Conservation (phyloP, 2,113 vertebrate genomes). For the Hippolais icterina region DNA sequence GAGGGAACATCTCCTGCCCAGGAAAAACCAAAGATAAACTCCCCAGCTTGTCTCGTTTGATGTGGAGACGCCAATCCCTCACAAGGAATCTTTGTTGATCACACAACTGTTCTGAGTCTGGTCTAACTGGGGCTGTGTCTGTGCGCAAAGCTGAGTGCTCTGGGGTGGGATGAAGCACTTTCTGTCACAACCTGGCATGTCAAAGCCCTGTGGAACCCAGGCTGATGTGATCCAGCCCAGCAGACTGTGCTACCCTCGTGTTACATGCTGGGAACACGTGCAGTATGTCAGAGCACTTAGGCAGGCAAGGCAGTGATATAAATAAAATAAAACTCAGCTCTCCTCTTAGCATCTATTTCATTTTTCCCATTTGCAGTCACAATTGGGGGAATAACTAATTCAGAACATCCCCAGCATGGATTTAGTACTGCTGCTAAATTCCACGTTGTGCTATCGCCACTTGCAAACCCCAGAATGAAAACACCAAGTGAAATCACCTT, state of each 20-base stretch:
- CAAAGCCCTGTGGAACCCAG: not conserved
- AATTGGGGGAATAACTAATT: not conserved
- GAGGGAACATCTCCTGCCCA: no score
- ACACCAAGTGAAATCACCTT: not conserved
- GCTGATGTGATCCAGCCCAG: conserved; percentile 42
- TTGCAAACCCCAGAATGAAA: not conserved
- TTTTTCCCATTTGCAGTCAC: not conserved
- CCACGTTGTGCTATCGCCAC: not conserved
- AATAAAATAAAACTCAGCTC: not conserved
- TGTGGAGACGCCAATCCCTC: no score
- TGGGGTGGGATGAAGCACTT: not conserved
- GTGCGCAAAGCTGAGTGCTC: not conserved
- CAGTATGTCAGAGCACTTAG: not conserved
- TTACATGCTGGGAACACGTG: not conserved
- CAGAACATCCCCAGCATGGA: not conserved
- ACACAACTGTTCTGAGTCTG: not conserved
- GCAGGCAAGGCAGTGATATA: not conserved
- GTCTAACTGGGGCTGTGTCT: not conserved
- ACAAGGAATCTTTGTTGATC: not conserved
- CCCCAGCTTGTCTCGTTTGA: no score
- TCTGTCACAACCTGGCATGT: not conserved
- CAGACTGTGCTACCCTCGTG: not conserved
- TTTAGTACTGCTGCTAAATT: not conserved
- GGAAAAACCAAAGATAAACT: no score
- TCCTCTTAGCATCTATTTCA: not conserved